Base-by-base conservation (phyloP, 2,888 invertebrate genomes). In the Nematopogon swammerdamellus region DNA sequence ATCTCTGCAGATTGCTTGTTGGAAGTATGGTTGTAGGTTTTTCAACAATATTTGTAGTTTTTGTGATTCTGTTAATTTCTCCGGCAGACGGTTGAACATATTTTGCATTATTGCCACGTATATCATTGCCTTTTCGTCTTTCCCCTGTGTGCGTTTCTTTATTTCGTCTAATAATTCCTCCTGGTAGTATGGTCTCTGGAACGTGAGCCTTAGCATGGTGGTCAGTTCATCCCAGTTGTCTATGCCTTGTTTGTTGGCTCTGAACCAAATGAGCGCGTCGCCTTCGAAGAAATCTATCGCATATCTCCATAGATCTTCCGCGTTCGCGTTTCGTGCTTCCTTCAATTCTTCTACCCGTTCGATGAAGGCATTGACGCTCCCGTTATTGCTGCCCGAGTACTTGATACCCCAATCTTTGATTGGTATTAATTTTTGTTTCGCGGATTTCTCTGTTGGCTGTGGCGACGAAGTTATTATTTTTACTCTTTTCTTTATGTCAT, bases 41-140 rank as follows among this genome's bases (percentile, higher is more conserved):
- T 44, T 43, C 14, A 48, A 14, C 19, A 48, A 16, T 3, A 44
- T 43, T 3, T 14, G 10, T 16, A 48, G 8, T 20, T 48, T 48
- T 10, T 48, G 19, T n/a, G 14, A 10, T 44, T 48, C 43, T 18
- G 43, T 4, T 2, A 43, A 4, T 25, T 43, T 43, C 2, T 19
- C n/a, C 19, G 43, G 48, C 17, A 48, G 18, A 16, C 48, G 17
- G 19, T 44, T 54, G 45, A 52, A 52, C 52, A 52, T 52, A 29
- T 54, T 52, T 46, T 52, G 52, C 52, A 54, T 54, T 18, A 51
- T 44, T 8, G 54, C 47, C 10, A 52, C 30, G 20, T 48, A 54
- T 5, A 54, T 54, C 3, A 50, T n/a, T 6, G 52, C 53, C 11
- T 19, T 29, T 44, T 53, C 53, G 25, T 50, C 46, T 48, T 49